A percentile compares a stretch with the other conserved stretches of the same genome.
phyloP scores from a whole-genome alignment of 2,888 invertebrate species.

The Epistrophe eligans region DNA sequence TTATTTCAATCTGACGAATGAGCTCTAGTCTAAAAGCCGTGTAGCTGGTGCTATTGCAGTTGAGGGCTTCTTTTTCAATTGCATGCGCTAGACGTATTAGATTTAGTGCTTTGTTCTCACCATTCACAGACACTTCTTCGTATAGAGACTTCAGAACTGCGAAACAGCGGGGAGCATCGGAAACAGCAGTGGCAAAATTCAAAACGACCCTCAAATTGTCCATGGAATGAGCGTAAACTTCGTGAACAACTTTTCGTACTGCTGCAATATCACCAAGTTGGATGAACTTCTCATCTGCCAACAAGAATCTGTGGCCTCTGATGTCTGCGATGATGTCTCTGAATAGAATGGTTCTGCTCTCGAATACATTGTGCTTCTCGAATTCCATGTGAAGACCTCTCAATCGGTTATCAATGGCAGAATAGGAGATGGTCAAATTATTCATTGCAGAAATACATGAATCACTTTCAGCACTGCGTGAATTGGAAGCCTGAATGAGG shows the following conservation, averaged over 20 bases:
- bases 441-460: slow-evolving; percentile 8
- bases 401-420: slow-evolving; percentile 8
- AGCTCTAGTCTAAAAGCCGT: background rate
- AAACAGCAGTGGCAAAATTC: slow-evolving; percentile 9
- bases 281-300: slow-evolving; percentile 42
- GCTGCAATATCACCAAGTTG: background rate
- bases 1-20: background rate
- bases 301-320: background rate
- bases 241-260: slow-evolving; percentile 24
- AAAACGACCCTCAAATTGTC: slow-evolving; percentile 17
- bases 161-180: slow-evolving; percentile 4
- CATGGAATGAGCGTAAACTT: slow-evolving; percentile 24
- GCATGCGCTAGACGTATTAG: background rate
- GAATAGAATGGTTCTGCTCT: background rate
- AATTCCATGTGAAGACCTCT: slow-evolving; percentile 3
- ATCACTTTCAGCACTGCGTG: background rate
- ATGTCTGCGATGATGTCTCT: slow-evolving; percentile 31
- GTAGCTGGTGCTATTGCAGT: slow-evolving; percentile 9
- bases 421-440: background rate
- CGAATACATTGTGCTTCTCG: background rate
- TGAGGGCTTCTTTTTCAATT: background rate
- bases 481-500: background rate
- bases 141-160: slow-evolving; percentile 1
- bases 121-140: background rate
- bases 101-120: background rate